Evolutionary conservation across 2,888 invertebrate species (phyloP), one percentile per base, ranked within the genome.

Genomic region (Lepidochrysops patricia): DNA sequence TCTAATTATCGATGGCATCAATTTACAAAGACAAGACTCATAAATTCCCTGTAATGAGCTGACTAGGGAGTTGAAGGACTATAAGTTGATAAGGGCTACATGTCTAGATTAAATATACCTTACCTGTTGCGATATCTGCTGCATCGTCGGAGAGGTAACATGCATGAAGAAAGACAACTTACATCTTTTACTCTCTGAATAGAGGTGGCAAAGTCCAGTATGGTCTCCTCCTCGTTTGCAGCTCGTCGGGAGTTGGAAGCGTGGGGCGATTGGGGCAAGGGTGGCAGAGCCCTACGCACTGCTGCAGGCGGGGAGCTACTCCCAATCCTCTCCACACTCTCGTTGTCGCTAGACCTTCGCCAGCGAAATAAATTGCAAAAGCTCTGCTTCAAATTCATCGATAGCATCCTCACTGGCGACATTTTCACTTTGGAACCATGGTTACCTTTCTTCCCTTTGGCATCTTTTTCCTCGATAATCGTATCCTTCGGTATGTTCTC

Each of bases 181-280:
- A 97, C 97, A 89, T 97, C 96, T 91, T 97, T 97, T 59, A 97
- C 97, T 91, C 95, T 96, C 79, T 97, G 95, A 74, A 97, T 96
- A 70, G 96, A 97, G 27, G 96, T 94, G 43, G 97, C 96, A 82
- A 97, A 97, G 80, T 97, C 97, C 83, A 94, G 92, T 48, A 92
- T 89, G 0, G 89, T 86, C 57, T 91, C 91, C 54, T 91, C 90
- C 2, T 74, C 85, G 4, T 82, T 82, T 9, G 74, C 77, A 2
- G 67, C 63, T 7, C 74, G 63, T 12, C 80, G 77, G 0, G 68
- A 63, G 3, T 79, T 75, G 6, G 77, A 66, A 5, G 75, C 64
- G 7, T 68, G 78, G 1, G 71, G 84, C 26, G 74, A 68, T 15
- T 73, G 74, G 19, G 74, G 85, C 43, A 90, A 76, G 25, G 91